phyloP scores from a whole-genome alignment of 2,797 vertebrate species.

The Glossophaga mutica region DNA sequence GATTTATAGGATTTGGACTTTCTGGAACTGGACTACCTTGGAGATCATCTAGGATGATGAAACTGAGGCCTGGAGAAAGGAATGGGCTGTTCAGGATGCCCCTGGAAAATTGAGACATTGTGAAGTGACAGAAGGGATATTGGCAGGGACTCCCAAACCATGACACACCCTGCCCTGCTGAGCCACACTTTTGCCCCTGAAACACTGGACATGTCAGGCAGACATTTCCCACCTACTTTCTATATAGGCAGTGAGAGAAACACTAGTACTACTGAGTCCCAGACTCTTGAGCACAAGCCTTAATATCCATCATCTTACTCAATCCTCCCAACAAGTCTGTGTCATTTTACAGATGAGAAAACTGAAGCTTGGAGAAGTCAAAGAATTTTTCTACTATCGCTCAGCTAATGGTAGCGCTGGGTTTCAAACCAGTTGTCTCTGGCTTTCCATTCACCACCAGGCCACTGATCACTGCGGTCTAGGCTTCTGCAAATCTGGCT shows the following conservation, averaged over 20 bases:
- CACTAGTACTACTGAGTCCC: not conserved
- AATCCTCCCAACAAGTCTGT: not conserved
- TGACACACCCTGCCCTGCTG: not conserved
- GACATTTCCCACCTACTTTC: not conserved
- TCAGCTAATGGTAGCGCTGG: not conserved
- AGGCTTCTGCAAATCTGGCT: not conserved
- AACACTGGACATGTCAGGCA: not conserved
- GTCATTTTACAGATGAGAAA: constrained; percentile 15
- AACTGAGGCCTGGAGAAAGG: not conserved
- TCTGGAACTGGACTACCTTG: not conserved
- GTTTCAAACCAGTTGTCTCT: not conserved
- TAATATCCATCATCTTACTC: not conserved
- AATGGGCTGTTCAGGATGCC: not conserved
- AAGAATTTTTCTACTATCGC: not conserved
- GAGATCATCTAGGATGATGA: not conserved
- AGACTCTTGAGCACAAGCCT: not conserved
- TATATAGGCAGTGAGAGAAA: not conserved
- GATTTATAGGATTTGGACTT: not conserved
- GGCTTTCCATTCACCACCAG: not conserved
- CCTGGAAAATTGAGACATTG: not conserved
- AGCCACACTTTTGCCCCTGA: not conserved
- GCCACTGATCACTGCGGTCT: not conserved
- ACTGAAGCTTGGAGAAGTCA: not conserved
- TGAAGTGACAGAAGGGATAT: not conserved
- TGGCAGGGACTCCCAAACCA: no score